Percentiles rank a stretch among this genome's conserved stretches.
phyloP scores from a whole-genome alignment of 2,888 invertebrate genomes.

The Gymnoscelis rufifasciata region DNA sequence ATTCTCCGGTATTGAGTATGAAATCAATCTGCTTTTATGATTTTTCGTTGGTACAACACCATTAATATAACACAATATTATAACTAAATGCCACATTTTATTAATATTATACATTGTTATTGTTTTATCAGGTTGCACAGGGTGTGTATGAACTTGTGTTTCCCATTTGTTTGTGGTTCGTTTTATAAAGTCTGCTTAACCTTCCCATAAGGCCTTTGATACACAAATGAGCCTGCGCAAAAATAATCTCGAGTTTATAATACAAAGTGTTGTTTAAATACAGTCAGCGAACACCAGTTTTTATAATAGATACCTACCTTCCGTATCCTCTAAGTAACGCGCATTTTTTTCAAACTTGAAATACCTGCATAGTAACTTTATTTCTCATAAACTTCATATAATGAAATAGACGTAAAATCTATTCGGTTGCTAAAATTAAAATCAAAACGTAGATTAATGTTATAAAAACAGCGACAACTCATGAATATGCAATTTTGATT shows the following conservation, averaged over 20 bases:
- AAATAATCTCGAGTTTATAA: conserved; percentile 18
- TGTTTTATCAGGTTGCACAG: conserved; percentile 35
- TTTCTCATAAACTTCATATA: background rate
- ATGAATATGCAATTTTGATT: background rate
- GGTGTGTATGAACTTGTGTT: conserved; percentile 46
- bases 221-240: conserved; percentile 28
- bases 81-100: conserved; percentile 25
- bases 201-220: conserved; percentile 55
- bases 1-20: conserved; percentile 48
- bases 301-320: conserved; percentile 1
- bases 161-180: conserved; percentile 47
- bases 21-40: conserved; percentile 35
- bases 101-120: conserved; percentile 35
- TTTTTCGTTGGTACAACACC: conserved; percentile 18
- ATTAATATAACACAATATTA: conserved; percentile 31
- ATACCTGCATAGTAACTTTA: background rate
- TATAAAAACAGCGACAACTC: background rate
- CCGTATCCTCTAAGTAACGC: background rate
- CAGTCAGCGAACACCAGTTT: conserved; percentile 2
- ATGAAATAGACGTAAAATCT: background rate
- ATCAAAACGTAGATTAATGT: background rate
- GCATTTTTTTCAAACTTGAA: background rate
- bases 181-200: conserved; percentile 66
- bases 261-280: conserved; percentile 7
- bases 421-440: background rate